These are phyloP conservation scores for Pipistrellus pipistrellus DNA, from an alignment of 2,797 vertebrate genomes.

Conservation along the genomic window DNA sequence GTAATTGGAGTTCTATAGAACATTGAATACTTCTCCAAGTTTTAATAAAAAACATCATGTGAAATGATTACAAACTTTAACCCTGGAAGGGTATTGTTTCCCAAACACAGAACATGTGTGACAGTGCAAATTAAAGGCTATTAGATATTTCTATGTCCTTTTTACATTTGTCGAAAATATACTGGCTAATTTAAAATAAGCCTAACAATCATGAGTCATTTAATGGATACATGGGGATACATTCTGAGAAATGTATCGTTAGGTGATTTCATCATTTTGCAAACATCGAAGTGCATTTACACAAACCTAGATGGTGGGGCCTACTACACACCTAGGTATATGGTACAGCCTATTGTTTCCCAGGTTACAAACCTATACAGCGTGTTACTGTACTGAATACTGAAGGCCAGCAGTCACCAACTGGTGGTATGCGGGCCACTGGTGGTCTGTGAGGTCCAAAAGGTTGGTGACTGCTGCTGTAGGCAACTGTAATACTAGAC, in stretches of 20 bases:
- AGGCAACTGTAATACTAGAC: background rate
- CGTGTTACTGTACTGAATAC: background rate
- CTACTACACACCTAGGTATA: background rate
- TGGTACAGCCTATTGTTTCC: background rate
- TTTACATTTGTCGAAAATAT: constrained; percentile 5
- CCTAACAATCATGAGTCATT: background rate
- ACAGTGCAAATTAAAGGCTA: background rate
- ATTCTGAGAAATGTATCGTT: background rate
- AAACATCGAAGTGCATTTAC: background rate
- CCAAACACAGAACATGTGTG: background rate
- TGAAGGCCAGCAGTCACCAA: too few relatives aligned
- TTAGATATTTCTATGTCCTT: background rate
- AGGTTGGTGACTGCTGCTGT: too few relatives aligned
- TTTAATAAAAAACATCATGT: background rate
- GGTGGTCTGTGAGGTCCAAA: too few relatives aligned
- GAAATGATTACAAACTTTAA: background rate
- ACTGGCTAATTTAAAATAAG: background rate
- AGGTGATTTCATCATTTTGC: background rate
- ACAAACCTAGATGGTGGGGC: background rate
- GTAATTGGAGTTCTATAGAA: background rate
- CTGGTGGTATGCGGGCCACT: too few relatives aligned
- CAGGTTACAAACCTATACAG: background rate
- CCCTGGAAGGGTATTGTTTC: background rate
- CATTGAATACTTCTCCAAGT: background rate
- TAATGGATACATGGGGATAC: background rate